Percentiles rank a stretch among this genome's conserved stretches.
These are phyloP conservation scores for Psephotus haematonotus DNA, from an alignment of 2,113 vertebrate genomes.

Conservation along the genomic window DNA sequence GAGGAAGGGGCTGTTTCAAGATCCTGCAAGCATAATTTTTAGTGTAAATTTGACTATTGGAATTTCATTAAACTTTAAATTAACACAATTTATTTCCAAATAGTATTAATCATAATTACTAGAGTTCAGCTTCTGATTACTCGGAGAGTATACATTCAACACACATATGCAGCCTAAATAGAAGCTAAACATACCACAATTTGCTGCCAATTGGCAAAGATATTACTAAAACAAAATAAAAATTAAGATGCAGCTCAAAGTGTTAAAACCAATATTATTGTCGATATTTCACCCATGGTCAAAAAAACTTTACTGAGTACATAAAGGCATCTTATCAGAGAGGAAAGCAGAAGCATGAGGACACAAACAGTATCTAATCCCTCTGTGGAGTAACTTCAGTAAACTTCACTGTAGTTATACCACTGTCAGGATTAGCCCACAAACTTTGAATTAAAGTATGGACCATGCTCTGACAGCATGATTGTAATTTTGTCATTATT, in stretches of 20 bases:
- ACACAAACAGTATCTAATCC: constrained; percentile 27
- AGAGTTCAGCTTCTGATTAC: neutral
- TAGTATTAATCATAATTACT: constrained; percentile 17
- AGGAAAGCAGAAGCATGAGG: constrained; percentile 16
- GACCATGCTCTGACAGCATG: constrained; percentile 50
- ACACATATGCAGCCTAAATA: neutral
- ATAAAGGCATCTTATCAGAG: constrained; percentile 8
- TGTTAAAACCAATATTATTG: constrained; percentile 3
- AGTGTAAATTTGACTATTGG: neutral
- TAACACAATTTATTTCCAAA: constrained; percentile 34
- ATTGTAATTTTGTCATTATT: constrained; percentile 60
- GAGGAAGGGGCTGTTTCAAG: neutral
- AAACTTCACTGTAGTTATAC: neutral
- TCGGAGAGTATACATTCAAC: neutral
- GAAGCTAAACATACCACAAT: constrained; percentile 5
- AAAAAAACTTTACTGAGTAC: constrained; percentile 39
- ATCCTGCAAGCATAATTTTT: neutral
- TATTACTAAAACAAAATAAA: constrained; percentile 45
- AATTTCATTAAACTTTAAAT: constrained; percentile 32
- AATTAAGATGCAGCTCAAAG: neutral
- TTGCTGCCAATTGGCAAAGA: constrained; percentile 16
- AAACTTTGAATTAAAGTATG: constrained; percentile 66
- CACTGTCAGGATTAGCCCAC: constrained; percentile 7
- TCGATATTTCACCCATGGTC: constrained; percentile 20
- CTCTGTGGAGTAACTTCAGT: neutral